Conservation (phyloP, 2,888 invertebrate species). For the Liodrosophila aerea region DNA sequence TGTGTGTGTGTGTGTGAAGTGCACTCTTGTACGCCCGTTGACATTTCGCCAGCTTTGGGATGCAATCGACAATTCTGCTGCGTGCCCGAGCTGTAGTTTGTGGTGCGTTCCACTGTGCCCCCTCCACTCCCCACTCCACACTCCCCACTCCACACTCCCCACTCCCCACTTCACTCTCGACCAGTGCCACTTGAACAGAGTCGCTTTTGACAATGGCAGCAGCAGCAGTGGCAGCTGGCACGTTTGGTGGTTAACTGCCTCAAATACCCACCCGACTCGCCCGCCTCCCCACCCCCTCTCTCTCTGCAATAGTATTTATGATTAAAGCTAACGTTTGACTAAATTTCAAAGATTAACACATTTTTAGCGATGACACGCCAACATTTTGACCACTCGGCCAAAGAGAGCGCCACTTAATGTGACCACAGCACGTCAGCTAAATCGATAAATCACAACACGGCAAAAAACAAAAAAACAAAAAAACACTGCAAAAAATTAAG, state of each 20-base stretch:
- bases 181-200: constrained; percentile 46
- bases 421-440: constrained; percentile 54
- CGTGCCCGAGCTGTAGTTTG: constrained; percentile 75
- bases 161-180: background rate
- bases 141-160: constrained; percentile 1
- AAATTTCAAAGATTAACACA: constrained; percentile 72
- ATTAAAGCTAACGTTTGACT: constrained; percentile 70
- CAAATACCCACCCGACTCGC: background rate
- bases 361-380: constrained; percentile 70
- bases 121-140: background rate
- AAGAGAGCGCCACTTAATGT: constrained; percentile 45
- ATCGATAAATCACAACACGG: constrained; percentile 31
- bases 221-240: constrained; percentile 66
- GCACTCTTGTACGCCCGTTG: constrained; percentile 42
- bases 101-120: constrained; percentile 37
- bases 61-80: constrained; percentile 49
- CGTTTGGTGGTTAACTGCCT: constrained; percentile 69
- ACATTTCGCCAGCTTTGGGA: constrained; percentile 60
- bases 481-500: background rate
- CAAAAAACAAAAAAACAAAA: too few species aligned
- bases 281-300: background rate
- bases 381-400: constrained; percentile 25
- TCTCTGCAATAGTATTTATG: constrained; percentile 51
- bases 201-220: constrained; percentile 49
- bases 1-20: constrained; percentile 20